Percentiles rank a stretch among this genome's conserved stretches.
Conservation (phyloP, 2,113 vertebrate genomes). For the Siniperca chuatsi region DNA sequence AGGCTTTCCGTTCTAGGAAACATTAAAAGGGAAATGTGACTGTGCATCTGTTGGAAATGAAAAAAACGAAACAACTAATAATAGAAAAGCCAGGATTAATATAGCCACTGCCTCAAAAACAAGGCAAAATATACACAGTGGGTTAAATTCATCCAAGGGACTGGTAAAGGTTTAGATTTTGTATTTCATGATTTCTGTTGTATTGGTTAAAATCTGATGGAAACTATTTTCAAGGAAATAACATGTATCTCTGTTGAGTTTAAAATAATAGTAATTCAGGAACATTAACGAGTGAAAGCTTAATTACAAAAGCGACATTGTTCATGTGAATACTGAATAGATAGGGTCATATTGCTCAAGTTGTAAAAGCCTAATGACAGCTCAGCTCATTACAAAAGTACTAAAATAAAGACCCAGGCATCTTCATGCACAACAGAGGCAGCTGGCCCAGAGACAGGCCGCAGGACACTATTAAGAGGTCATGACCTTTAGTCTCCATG, state of each 20-base stretch:
- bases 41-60: constrained; percentile 10
- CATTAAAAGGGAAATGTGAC: constrained; percentile 35
- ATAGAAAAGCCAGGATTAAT: constrained; percentile 31
- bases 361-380: constrained; percentile 14
- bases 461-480: constrained; percentile 40
- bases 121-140: background rate
- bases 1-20: constrained; percentile 48
- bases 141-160: background rate
- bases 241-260: background rate
- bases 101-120: background rate
- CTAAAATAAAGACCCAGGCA: constrained; percentile 24
- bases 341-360: background rate
- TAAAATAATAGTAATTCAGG: background rate
- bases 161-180: background rate
- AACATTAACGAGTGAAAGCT: background rate
- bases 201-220: background rate
- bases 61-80: constrained; percentile 3
- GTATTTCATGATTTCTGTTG: background rate
- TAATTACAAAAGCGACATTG: background rate
- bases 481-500: constrained; percentile 47
- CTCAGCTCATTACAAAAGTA: constrained; percentile 6
- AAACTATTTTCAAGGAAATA: background rate
- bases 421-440: constrained; percentile 16
- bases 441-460: constrained; percentile 56
- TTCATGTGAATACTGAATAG: background rate